phyloP scores from a whole-genome alignment of 1,140 invertebrate genomes.

The Leptinotarsa lineolata region DNA sequence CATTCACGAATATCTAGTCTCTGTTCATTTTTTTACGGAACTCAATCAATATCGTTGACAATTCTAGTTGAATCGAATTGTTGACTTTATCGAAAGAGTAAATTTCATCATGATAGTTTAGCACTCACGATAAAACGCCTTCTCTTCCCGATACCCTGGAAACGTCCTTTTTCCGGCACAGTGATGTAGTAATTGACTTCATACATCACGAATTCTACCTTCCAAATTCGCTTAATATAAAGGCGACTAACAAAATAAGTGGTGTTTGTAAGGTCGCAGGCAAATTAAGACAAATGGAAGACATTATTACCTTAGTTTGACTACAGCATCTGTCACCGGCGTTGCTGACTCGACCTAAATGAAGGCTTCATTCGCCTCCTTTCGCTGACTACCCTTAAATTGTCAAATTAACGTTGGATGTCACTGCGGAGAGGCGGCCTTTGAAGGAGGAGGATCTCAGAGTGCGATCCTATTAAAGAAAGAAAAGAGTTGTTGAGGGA shows the following conservation, averaged over 20 bases:
- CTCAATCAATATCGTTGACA: no score
- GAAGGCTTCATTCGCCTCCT: conserved; percentile 13
- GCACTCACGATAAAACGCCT: no score
- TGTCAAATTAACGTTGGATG: conserved; percentile 23
- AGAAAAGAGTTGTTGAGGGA: no score
- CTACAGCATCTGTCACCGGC: conserved; percentile 47
- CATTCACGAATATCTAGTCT: no score
- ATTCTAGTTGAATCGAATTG: no score
- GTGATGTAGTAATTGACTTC: conserved; percentile 15
- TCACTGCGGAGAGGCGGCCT: neutral
- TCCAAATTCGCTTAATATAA: conserved; percentile 26
- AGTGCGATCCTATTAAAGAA: no score
- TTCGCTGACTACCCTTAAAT: conserved; percentile 22
- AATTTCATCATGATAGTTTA: no score
- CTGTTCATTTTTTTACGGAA: no score
- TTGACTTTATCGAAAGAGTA: no score
- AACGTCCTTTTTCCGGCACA: neutral
- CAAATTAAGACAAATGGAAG: conserved; percentile 55
- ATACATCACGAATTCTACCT: conserved; percentile 13
- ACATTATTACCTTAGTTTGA: conserved; percentile 55
- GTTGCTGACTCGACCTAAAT: conserved; percentile 17
- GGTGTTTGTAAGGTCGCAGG: conserved; percentile 50
- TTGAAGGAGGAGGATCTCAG: no score
- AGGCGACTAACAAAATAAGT: conserved; percentile 36
- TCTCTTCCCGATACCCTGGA: no score